Evolutionary conservation across 2,113 vertebrate species (phyloP).

Genomic region (Natator depressus): DNA sequence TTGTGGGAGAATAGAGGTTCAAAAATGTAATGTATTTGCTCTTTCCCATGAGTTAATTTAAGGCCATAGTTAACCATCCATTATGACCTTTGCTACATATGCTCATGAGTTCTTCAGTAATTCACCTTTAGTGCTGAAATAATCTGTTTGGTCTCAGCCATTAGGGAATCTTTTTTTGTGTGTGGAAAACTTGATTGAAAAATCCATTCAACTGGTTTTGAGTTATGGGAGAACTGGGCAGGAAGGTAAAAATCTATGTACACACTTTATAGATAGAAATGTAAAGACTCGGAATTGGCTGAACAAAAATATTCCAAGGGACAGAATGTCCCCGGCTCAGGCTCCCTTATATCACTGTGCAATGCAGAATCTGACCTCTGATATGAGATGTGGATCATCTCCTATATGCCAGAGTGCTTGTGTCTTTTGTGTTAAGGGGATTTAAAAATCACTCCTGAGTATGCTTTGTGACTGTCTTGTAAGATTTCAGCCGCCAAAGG

Average conservation of each 20-base stretch:
- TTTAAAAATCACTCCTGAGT: fast-evolving
- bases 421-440: neutral
- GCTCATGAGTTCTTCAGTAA: neutral
- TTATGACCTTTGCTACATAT: fast-evolving
- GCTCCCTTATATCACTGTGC: neutral
- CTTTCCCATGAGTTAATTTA: neutral
- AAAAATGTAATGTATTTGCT: neutral
- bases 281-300: neutral
- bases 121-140: neutral
- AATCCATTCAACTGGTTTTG: neutral
- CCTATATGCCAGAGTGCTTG: fast-evolving
- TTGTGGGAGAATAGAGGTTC: neutral
- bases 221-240: fast-evolving
- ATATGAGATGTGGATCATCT: neutral
- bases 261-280: neutral
- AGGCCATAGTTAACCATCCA: fast-evolving
- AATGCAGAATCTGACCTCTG: neutral
- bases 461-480: fast-evolving
- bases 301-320: neutral
- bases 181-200: neutral
- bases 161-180: neutral
- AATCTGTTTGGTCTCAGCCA: neutral
- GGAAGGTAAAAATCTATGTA: neutral
- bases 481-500: neutral
- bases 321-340: neutral